A percentile compares a stretch with the other conserved stretches of the same genome.
Conservation (phyloP, 2,797 vertebrate species). For the Aeoliscus strigatus region DNA sequence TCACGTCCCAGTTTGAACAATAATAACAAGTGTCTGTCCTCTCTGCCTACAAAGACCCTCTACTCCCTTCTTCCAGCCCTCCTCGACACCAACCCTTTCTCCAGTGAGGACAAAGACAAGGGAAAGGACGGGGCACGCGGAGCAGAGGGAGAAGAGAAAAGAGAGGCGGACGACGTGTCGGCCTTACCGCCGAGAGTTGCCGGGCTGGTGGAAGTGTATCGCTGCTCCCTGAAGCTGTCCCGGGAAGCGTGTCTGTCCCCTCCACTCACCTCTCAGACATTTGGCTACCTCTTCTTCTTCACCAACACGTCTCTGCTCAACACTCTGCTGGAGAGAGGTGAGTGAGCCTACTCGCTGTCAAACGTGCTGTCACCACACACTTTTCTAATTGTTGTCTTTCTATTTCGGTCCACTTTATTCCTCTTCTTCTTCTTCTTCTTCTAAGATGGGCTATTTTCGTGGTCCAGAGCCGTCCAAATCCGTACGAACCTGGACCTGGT, state of each 20-base stretch:
- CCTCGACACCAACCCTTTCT: constrained; percentile 90
- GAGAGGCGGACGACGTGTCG: constrained; percentile 78
- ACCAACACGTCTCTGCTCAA: constrained; percentile 92
- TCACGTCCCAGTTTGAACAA: neutral
- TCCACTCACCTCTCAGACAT: constrained; percentile 90
- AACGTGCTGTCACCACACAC: too few relatives aligned
- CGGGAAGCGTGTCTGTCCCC: constrained; percentile 84
- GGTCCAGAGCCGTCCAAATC: constrained; percentile 90
- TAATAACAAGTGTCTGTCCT: neutral
- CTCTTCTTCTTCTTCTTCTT: neutral
- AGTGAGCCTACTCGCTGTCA: too few relatives aligned
- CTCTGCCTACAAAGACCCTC: constrained; percentile 74
- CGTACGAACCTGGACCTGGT: constrained; percentile 90
- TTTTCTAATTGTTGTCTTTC: neutral
- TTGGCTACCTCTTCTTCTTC: constrained; percentile 94
- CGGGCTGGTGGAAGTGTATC: constrained; percentile 84
- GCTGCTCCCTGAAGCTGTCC: constrained; percentile 82
- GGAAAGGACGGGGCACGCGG: constrained; percentile 52
- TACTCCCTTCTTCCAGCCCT: constrained; percentile 88
- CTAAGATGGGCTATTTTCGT: constrained; percentile 84
- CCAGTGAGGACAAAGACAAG: constrained; percentile 72
- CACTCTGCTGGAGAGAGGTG: constrained; percentile 90
- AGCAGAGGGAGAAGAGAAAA: constrained; percentile 50
- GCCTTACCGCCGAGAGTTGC: constrained; percentile 81
- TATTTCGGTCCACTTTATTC: neutral